These are phyloP conservation scores for Zosterops hypoxanthus DNA, from an alignment of 2,113 vertebrate species.

Conservation along the genomic window DNA sequence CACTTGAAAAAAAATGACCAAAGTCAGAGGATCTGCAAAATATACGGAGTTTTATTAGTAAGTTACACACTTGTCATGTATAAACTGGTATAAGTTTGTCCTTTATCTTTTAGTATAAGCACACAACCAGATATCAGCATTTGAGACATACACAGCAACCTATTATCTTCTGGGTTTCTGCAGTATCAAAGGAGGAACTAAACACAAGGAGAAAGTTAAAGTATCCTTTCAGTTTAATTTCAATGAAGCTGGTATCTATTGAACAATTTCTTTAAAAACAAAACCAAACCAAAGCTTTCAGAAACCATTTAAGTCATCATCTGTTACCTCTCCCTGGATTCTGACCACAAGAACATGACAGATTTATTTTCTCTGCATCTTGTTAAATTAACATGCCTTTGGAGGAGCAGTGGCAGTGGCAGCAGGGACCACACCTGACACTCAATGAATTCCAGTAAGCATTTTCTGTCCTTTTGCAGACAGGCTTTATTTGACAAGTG, in stretches of 20 bases:
- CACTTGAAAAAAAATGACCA: not conserved
- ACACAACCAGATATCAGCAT: not conserved
- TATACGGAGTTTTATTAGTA: not conserved
- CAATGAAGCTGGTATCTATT: not conserved
- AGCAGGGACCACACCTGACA: not conserved
- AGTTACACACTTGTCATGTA: not conserved
- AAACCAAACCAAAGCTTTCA: not conserved
- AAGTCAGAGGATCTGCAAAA: not conserved
- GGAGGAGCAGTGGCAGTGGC: not conserved
- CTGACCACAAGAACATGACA: not conserved
- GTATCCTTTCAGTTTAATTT: not conserved
- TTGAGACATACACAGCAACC: not conserved
- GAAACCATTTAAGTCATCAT: not conserved
- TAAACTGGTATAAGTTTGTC: not conserved
- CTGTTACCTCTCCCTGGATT: not conserved
- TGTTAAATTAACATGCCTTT: not conserved
- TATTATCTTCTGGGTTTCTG: not conserved
- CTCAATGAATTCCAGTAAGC: not conserved
- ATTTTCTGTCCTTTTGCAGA: not conserved
- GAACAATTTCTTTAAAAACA: not conserved
- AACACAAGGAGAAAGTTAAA: not conserved
- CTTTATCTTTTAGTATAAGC: not conserved
- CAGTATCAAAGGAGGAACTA: not conserved
- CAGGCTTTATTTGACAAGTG: conserved; percentile 25
- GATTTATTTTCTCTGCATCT: not conserved